A percentile compares a stretch with the other conserved stretches of the same genome.
phyloP scores from a whole-genome alignment of 2,797 vertebrate genomes.

The Neosilurus hyrtlii region DNA sequence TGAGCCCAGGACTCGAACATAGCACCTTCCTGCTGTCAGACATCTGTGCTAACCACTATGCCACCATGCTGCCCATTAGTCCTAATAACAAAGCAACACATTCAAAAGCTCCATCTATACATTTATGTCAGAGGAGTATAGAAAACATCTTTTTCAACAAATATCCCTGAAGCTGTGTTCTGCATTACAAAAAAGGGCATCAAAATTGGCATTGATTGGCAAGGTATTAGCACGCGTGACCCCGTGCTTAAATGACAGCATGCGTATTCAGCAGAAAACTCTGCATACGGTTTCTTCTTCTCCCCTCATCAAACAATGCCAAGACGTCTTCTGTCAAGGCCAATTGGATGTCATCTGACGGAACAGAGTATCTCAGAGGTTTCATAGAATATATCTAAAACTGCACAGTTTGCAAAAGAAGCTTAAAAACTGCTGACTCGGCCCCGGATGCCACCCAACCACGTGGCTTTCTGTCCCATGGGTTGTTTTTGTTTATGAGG shows the following conservation, averaged over 20 bases:
- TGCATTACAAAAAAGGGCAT: conserved; percentile 45
- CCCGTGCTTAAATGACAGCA: conserved; percentile 28
- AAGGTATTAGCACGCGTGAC: conserved; percentile 34
- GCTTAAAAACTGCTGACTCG: conserved; percentile 25
- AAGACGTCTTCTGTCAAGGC: conserved; percentile 38
- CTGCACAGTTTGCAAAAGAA: conserved; percentile 44
- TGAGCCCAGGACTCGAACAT: too few species aligned
- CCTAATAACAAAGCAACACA: neutral
- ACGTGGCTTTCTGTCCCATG: neutral
- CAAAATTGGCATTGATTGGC: conserved; percentile 50
- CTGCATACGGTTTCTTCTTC: neutral
- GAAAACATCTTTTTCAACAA: neutral
- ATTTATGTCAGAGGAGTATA: neutral
- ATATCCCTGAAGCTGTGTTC: conserved; percentile 8
- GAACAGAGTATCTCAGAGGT: conserved; percentile 30
- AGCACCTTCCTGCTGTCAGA: too few species aligned
- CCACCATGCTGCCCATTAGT: too few species aligned
- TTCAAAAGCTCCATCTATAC: neutral
- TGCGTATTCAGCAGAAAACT: conserved; percentile 48
- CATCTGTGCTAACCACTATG: too few species aligned
- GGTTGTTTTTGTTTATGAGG: neutral
- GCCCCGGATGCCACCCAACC: neutral
- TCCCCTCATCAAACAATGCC: conserved; percentile 48
- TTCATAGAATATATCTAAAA: conserved; percentile 23
- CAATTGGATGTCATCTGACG: conserved; percentile 16